Evolutionary conservation across 2,888 invertebrate species (phyloP).

Genomic region (Acanthococcus lagerstroemiae): DNA sequence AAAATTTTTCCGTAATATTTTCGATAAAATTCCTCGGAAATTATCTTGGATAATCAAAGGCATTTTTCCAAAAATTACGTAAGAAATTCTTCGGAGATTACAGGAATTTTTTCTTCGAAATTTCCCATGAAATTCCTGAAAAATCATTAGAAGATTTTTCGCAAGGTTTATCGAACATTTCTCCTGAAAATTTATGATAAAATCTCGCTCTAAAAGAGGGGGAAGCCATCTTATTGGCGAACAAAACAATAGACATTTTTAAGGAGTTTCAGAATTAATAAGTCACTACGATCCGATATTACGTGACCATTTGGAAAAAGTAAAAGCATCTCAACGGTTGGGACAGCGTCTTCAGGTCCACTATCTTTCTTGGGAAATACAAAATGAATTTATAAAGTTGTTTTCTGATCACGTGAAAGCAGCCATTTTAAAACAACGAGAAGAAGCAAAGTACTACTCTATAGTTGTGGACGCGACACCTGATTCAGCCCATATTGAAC

Average conservation of each 20-base stretch:
- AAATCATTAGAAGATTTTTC: too few relatives aligned
- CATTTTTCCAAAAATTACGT: too few relatives aligned
- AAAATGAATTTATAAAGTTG: constrained; percentile 34
- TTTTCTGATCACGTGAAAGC: constrained; percentile 16
- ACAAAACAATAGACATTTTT: constrained; percentile 31
- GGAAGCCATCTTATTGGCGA: constrained; percentile 26
- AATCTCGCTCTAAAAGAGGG: too few relatives aligned
- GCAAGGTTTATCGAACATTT: too few relatives aligned
- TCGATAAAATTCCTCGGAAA: too few relatives aligned
- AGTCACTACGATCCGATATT: constrained; percentile 34
- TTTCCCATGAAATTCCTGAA: too few relatives aligned
- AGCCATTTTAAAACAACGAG: constrained; percentile 30
- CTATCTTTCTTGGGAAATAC: constrained; percentile 33
- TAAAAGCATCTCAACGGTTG: constrained; percentile 1
- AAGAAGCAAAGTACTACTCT: constrained; percentile 32
- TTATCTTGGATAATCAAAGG: too few relatives aligned
- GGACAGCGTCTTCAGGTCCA: constrained; percentile 25
- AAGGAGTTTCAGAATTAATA: constrained; percentile 32
- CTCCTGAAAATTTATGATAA: too few relatives aligned
- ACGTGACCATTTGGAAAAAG: constrained; percentile 31
- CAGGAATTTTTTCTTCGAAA: too few relatives aligned
- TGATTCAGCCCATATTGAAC: constrained; percentile 33
- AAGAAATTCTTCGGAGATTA: too few relatives aligned
- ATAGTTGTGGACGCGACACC: constrained; percentile 35
- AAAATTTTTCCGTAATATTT: too few relatives aligned